Base-by-base conservation (phyloP, 2,113 vertebrate species). In the Onychostoma macrolepis region DNA sequence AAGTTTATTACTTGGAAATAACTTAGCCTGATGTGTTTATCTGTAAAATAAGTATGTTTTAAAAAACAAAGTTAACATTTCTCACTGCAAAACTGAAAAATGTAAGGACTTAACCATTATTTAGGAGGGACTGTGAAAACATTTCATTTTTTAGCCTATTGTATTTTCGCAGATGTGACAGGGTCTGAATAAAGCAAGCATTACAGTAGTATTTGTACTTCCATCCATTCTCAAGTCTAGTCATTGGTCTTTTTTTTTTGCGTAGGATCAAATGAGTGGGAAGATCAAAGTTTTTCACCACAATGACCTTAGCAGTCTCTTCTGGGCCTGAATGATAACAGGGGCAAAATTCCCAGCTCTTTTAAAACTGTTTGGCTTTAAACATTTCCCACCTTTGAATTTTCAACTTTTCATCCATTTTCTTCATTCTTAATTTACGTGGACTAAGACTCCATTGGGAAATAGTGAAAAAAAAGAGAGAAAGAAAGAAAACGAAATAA, bases 361-460 rank as follows among this genome's bases (percentile, higher is more conserved):
- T 78, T 87, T 87, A 83, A 85, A 79, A 71, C 33, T 24, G 67
- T 38, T 81, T 53, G 71, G 56, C 8, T 71, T 63, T 63, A 28
- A 38, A 43, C 53, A 58, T 50, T 15, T 26, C 30, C 21, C 53
- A 26, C 53, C 21, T 75, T 19, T 77, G 41, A 28, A 61, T 58
- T 56, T 38, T 38, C 28, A 30, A 36, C 28, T 24, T 56, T 77
- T 30, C 43, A 21, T 38, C 63, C 4, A 11, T 24, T 3, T 61
- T 7, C 19, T 72, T 38, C 33, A 0, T 38, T 71, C 19, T 24
- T 4, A 36, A 36, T 71, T 36, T 10, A 21, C 17, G 4, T 30
- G 6, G 65, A 30, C 28, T 3, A 69, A 33, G 28, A 33, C 13
- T 67, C 13, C 28, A 33, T 19, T 67, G 26, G 63, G 28, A 65